Conservation (phyloP, 2,888 invertebrate species). For the Coelopa pilipes region DNA sequence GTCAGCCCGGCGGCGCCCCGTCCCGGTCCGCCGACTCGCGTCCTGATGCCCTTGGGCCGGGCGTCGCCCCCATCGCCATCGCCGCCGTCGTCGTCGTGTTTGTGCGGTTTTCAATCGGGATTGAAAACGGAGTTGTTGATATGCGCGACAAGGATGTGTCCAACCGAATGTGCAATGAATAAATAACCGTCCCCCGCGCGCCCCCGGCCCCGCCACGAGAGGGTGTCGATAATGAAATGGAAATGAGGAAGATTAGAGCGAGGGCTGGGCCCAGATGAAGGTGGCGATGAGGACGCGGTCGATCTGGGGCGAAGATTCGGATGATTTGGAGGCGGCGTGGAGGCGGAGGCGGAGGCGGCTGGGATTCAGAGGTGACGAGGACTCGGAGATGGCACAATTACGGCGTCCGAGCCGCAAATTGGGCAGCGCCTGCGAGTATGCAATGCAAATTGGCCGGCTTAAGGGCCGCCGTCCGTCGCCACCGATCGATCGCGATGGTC, state of each 20-base stretch:
- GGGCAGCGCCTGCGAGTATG: too few relatives aligned
- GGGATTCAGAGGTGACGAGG: too few relatives aligned
- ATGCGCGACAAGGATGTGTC: neutral
- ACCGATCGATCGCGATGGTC: too few relatives aligned
- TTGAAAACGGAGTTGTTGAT: neutral
- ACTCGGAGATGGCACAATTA: too few relatives aligned
- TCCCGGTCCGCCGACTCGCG: neutral
- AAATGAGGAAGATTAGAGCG: neutral
- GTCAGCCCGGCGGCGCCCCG: neutral
- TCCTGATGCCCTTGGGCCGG: neutral
- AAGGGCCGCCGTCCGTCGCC: too few relatives aligned
- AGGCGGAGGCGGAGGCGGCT: too few relatives aligned
- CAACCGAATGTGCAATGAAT: neutral
- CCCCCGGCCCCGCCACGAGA: too few relatives aligned
- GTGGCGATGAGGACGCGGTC: neutral
- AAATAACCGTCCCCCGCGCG: neutral
- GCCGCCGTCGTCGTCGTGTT: neutral
- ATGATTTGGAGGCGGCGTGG: neutral
- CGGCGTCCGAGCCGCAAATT: too few relatives aligned
- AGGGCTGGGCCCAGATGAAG: too few relatives aligned
- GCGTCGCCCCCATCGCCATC: too few relatives aligned
- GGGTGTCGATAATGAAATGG: slow-evolving; percentile 11
- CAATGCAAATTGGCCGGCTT: too few relatives aligned
- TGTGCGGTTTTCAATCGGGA: neutral
- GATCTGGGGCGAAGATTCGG: neutral